phyloP scores from a whole-genome alignment of 1,140 invertebrate genomes.

The Coptotermes formosanus region DNA sequence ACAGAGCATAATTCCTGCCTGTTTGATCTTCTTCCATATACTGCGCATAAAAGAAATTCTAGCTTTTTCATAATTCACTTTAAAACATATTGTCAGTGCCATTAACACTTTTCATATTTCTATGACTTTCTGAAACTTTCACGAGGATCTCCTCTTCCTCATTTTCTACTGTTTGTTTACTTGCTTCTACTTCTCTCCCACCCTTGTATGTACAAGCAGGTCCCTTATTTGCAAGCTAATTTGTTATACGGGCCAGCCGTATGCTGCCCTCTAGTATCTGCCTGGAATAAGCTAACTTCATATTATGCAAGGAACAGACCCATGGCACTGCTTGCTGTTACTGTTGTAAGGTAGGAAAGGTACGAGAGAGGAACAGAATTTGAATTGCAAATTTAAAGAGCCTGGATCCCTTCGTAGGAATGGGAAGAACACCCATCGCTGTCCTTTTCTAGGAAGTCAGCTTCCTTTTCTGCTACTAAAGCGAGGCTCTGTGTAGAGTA shows the following conservation, averaged over 20 bases:
- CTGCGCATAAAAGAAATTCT: no score
- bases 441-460: background rate
- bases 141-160: background rate
- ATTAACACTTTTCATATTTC: background rate
- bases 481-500: no score
- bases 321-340: background rate
- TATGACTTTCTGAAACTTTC: background rate
- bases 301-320: conserved; percentile 9
- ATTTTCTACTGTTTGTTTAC: background rate
- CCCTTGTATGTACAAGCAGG: background rate
- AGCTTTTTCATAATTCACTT: no score
- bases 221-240: conserved; percentile 16
- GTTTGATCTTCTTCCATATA: no score
- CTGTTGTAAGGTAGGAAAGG: background rate
- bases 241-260: background rate
- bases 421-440: background rate
- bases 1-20: no score
- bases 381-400: conserved; percentile 19
- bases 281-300: conserved; percentile 13
- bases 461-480: background rate
- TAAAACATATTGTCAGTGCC: background rate
- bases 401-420: background rate
- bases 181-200: background rate
- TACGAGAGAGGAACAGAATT: conserved; percentile 1
- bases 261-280: background rate